A percentile compares a stretch with the other conserved stretches of the same genome.
These are phyloP conservation scores for Chironomus striatipennis DNA, from an alignment of 1,140 invertebrate species.

Conservation along the genomic window DNA sequence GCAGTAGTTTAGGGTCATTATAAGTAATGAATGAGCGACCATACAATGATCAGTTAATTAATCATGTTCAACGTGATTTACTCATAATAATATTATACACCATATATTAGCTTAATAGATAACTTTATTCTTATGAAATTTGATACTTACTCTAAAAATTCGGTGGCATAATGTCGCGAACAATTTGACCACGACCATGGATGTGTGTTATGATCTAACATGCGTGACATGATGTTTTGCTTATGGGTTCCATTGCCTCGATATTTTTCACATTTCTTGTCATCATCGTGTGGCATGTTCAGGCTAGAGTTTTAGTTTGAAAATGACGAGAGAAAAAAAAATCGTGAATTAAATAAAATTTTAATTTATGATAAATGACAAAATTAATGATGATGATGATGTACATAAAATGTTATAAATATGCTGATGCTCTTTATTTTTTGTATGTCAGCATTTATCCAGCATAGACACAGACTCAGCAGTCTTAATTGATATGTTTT, in stretches of 20 bases:
- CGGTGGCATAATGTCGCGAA: slow-evolving; percentile 70
- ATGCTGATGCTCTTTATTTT: too few species aligned
- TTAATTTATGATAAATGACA: too few species aligned
- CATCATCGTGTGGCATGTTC: slow-evolving; percentile 86
- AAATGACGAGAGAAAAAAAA: too few species aligned
- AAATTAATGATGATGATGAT: too few species aligned
- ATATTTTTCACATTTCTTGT: slow-evolving; percentile 55
- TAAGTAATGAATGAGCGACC: slow-evolving; percentile 45
- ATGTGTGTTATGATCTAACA: slow-evolving; percentile 71
- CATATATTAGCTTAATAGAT: background rate
- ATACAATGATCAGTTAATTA: slow-evolving; percentile 25
- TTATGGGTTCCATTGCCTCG: slow-evolving; percentile 39
- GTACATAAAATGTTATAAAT: too few species aligned
- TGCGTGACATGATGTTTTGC: slow-evolving; percentile 72
- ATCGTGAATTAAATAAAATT: too few species aligned
- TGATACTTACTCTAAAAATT: slow-evolving; percentile 77
- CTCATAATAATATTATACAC: background rate
- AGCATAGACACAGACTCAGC: too few species aligned
- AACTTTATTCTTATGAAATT: background rate
- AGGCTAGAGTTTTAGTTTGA: slow-evolving; percentile 47
- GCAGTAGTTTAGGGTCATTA: slow-evolving; percentile 55
- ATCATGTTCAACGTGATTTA: slow-evolving; percentile 24
- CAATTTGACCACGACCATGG: slow-evolving; percentile 89
- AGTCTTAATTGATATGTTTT: too few species aligned
- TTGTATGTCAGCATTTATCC: too few species aligned